Evolutionary conservation across 2,113 vertebrate species (phyloP), one percentile per base, ranked within the genome.

Genomic region (Phasianus colchicus): DNA sequence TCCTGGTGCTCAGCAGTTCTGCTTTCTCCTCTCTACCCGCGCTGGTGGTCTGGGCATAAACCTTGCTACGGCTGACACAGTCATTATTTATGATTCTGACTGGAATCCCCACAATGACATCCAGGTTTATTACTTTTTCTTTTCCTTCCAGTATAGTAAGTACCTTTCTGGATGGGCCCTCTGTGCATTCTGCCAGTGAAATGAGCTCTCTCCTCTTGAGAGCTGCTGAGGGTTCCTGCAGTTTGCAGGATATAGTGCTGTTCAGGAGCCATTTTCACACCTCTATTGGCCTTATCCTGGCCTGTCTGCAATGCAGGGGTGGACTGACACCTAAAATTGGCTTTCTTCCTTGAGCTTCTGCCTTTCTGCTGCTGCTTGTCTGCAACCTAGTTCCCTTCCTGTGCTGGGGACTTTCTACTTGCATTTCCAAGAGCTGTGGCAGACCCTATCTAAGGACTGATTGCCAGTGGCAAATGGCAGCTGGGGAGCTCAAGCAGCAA

Each of bases 61-160:
- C 96, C 97, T 99, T 74, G 99, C 99, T 60, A 99, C 99, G 0
- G 99, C 99, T 0, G 99, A 99, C 97, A 99, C 99, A 0, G 99
- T 99, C 93, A 98, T 99, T 97, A 99, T 99, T 96, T 99, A 99
- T 8, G 99, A 99, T 97, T 99, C 99, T 1, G 99, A 99, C 98
- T 99, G 99, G 99, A 99, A 99, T 91, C 99, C 99, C 12, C 99
- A 99, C 98, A 99, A 99, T 47, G 99, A 99, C 97, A 99, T 99
- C 91, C 99, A 99, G 98, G 99, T 99, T 92, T 94, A 89, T 91
- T 63, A 57, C 89, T 83, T 81, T 73, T 63, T 65, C 12, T 81
- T 89, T 88, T 76, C 60, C 73, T 91, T 91, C 75, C 22, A 9
- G 1, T 95, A 3, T 79, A 83, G 91, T 91, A 78, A 83, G 90